Percentiles rank a stretch among this genome's conserved stretches.
These are phyloP conservation scores for Liparis tanakae DNA, from an alignment of 2,797 vertebrate genomes.

Conservation along the genomic window DNA sequence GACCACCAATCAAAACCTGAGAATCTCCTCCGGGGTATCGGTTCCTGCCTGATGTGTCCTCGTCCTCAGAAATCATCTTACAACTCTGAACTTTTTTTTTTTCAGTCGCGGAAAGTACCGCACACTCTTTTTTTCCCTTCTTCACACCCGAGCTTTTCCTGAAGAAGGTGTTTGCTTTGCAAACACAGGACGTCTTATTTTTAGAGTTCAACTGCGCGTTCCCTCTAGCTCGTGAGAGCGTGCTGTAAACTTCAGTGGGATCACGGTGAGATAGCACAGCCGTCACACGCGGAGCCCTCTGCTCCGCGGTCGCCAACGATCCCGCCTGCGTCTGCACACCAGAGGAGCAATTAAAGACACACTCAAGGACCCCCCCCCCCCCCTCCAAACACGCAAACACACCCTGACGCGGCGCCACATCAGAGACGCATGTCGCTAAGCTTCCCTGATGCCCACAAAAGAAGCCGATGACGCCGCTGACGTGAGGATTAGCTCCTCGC, in stretches of 20 bases:
- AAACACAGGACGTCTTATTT: conserved; percentile 69
- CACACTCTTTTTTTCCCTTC: conserved; percentile 42
- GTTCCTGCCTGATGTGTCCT: not conserved
- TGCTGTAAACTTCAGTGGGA: conserved; percentile 45
- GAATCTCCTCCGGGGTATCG: not conserved
- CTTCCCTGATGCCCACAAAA: conserved; percentile 12
- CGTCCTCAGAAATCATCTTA: conserved; percentile 24
- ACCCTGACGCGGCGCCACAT: conserved; percentile 45
- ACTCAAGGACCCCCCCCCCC: conserved; percentile 38
- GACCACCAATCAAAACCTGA: conserved; percentile 1
- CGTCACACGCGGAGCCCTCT: conserved; percentile 26
- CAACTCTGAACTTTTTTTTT: conserved; percentile 56
- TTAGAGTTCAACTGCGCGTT: conserved; percentile 61
- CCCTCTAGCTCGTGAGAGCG: conserved; percentile 44
- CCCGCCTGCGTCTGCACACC: conserved; percentile 11
- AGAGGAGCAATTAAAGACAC: conserved; percentile 8
- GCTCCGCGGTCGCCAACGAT: conserved; percentile 6
- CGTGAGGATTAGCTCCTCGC: conserved; percentile 5
- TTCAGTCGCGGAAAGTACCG: conserved; percentile 37
- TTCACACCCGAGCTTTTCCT: conserved; percentile 68
- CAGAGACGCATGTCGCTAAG: conserved; percentile 22
- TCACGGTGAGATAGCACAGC: conserved; percentile 28
- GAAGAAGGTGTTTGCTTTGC: conserved; percentile 66
- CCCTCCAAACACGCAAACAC: not conserved
- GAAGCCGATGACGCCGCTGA: not conserved